Evolutionary conservation across 2,888 invertebrate genomes (phyloP), one percentile per base, ranked within the genome.

Genomic region (Drosophila kambysellisi): DNA sequence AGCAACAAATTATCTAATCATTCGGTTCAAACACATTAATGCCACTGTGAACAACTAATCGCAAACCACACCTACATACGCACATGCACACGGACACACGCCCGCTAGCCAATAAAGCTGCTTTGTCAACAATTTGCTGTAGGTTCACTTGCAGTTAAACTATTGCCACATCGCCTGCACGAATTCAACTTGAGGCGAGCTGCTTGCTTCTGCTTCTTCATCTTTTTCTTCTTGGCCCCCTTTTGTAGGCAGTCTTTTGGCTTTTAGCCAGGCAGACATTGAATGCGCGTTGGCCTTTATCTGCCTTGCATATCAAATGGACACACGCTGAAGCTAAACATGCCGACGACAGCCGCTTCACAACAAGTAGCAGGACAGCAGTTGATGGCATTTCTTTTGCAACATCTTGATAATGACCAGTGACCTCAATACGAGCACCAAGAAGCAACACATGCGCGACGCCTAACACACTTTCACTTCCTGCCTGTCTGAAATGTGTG

Each of bases 271-370:
- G 50, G 63, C 77, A 69, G 63, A 57, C 76, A 63, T 59, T 74
- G 81, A 81, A 77, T 77, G 74, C 85, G 81, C 90, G 88, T 62
- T 85, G 88, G 75, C 88, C 85, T 89, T 85, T 85, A 85, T 85
- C 85, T 83, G 85, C 86, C 89, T 76, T 90, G 90, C 86, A 86
- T 90, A 86, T 86, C 90, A 90, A 86, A 90, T 90, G 82, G 64
- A 56, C 66, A 66, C 29, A 35, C 52, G n/a, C n/a, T 59, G 51
- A 25, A 56, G 66, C 63, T 74, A 67, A 70, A 39, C 46, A 46
- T 37, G 52, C n/a, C 37, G 70, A 70, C 74, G 74, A 79, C 72
- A 67, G 60, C 15, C 35, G 37, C 32, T 51, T 53, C 50, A 53
- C 64, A 64, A 61, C 63, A 54, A 51, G 66, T 29, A 66, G 54